Evolutionary conservation across 2,888 invertebrate genomes (phyloP).

Genomic region (Tetragonula carbonaria): DNA sequence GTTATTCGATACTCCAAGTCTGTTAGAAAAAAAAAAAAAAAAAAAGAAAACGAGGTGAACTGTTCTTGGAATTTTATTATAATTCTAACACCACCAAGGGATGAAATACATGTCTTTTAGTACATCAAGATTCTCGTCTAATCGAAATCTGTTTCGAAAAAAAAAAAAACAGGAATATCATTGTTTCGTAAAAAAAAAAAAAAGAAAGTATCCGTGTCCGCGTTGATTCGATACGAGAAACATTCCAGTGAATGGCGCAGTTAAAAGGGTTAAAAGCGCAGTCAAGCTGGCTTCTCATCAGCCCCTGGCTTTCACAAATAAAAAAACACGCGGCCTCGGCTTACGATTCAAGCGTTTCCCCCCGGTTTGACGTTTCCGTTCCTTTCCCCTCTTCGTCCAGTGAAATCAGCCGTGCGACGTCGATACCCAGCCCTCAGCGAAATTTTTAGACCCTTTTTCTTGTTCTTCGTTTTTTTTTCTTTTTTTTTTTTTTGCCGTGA

Average conservation of each 20-base stretch:
- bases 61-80: not conserved
- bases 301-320: constrained; percentile 24
- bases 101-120: too few relatives aligned
- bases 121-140: too few relatives aligned
- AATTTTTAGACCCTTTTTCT: not conserved
- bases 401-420: constrained; percentile 33
- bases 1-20: not conserved
- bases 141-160: too few relatives aligned
- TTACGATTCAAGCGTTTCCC: constrained; percentile 47
- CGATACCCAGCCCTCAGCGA: constrained; percentile 4
- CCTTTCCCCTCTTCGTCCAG: constrained; percentile 26
- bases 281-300: constrained; percentile 28
- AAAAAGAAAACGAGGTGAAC: not conserved
- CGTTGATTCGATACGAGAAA: not conserved
- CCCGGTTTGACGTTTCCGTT: constrained; percentile 26
- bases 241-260: not conserved
- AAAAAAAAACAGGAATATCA: too few relatives aligned
- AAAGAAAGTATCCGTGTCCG: not conserved
- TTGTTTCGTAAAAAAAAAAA: not conserved
- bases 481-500: not conserved
- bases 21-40: not conserved
- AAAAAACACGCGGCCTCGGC: constrained; percentile 39
- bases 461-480: too few relatives aligned
- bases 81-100: too few relatives aligned
- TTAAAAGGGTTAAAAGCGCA: constrained; percentile 53